Base-by-base conservation (phyloP, 1,140 invertebrate species). In the Euschistus heros region DNA sequence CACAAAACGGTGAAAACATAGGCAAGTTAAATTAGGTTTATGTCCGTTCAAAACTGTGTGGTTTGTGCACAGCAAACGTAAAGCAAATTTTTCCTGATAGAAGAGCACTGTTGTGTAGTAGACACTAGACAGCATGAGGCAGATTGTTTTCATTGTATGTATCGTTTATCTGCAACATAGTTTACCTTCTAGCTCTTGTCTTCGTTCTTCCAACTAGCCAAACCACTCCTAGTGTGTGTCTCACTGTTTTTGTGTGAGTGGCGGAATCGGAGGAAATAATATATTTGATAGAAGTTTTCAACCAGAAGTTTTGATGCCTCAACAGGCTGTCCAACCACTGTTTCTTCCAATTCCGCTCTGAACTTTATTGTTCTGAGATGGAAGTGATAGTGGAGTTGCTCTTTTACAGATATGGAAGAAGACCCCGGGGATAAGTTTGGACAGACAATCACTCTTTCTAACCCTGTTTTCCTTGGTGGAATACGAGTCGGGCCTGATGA, bases 361-460 rank as follows among this genome's bases (percentile, higher is more conserved):
- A 57, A 57, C 24, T 17, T 15, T 24, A 4, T 27, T 13, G 14
- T 17, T 57, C 18, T 57, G 54, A 37, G 54, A 57, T 15, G 54
- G 54, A 57, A 57, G 18, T 57, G 54, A 57, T 24, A 57, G 14
- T 20, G 54, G 24, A 54, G 22, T 64, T 64, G 26, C 63, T 64
- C 52, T 52, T 64, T 64, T 64, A 54, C 63, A 64, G 65, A 69
- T 54, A 67, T 57, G 54, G 54, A 57, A 64, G 60, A 68, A 22
- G 66, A 65, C 44, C 59, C 62, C 33, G 27, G 50, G 61, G 65
- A 70, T 18, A 64, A 59, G 7, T 44, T 64, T 13, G 42, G 27
- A 44, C 37, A 46, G 27, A 62, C 65, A 59, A 59, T 62, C 22
- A 55, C 63, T 20, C 26, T 55, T n/a, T 46, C 63, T 3, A 27